Conservation (phyloP, 2,113 vertebrate genomes). For the Chaetorhynchus papuensis region DNA sequence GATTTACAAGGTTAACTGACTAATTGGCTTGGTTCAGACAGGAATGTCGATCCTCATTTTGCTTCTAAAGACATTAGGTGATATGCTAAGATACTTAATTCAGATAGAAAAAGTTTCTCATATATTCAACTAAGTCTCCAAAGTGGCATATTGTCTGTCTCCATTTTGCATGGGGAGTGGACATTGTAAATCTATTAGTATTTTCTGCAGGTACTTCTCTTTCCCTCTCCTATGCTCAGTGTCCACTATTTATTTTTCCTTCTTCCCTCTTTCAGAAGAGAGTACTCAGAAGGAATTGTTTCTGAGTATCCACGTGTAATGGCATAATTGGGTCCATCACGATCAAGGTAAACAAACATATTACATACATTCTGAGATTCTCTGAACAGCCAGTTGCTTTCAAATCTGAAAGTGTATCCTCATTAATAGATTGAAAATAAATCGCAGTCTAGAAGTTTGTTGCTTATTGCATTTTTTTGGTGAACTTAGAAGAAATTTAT, state of each 20-base stretch:
- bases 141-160: background rate
- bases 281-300: background rate
- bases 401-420: background rate
- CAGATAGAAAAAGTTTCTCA: background rate
- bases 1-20: slow-evolving; percentile 24
- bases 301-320: background rate
- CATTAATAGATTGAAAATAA: background rate
- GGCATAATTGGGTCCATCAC: background rate
- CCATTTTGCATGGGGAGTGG: background rate
- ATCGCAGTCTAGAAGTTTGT: background rate
- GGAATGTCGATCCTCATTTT: slow-evolving; percentile 11
- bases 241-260: background rate
- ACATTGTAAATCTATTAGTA: background rate
- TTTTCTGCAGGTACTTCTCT: slow-evolving; percentile 4
- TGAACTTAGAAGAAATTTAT: background rate
- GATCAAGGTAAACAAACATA: background rate
- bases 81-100: background rate
- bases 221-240: background rate
- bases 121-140: background rate
- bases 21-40: slow-evolving; percentile 1
- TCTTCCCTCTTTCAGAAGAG: background rate
- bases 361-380: background rate
- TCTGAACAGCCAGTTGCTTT: background rate
- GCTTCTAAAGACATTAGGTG: background rate
- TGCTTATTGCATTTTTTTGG: background rate